Base-by-base conservation (phyloP, 2,113 vertebrate genomes). In the Podilymbus podiceps region DNA sequence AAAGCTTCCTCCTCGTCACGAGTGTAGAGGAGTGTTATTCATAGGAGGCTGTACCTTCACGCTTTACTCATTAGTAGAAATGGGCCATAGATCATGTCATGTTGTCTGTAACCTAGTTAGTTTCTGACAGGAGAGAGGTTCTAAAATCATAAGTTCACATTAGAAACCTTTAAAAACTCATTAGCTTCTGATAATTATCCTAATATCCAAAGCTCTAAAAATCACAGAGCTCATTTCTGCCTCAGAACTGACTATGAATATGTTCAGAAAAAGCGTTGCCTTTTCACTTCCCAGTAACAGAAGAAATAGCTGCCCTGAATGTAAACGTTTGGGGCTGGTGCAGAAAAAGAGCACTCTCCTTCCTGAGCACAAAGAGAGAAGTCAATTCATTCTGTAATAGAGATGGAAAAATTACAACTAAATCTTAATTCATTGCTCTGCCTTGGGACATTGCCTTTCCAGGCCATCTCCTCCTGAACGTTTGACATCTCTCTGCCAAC, bases 91-190 rank as follows among this genome's bases (percentile, higher is more conserved):
- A 98, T 98, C 96, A 97, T 94, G 89, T 96, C 91, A 78, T 95
- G 86, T 97, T 97, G 89, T 92, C 96, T 96, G 94, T 96, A 98
- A 98, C 96, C 96, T 96, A 97, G 94, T 97, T 97, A 97, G 80
- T 96, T 95, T 97, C 96, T 92, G 85, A 88, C 95, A 97, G 88
- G 56, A 96, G 88, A 75, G 58, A 89, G 88, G 60, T 96, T 98
- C 97, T 93, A 94, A 98, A 98, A 98, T 96, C 97, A 93, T 88
- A 95, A 87, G 87, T 97, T 97, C 96, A 89, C 92, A 96, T 95
- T 93, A 97, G 90, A 97, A 98, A 97, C 81, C 96, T 97, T 97
- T 97, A 97, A 98, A 98, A 98, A 96, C 97, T 98, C 97, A 98
- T 98, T 98, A 98, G 90, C 71, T 96, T 95, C 92, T 96, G 78